These are phyloP conservation scores for Temnothorax longispinosus DNA, from an alignment of 1,140 invertebrate genomes.

Conservation along the genomic window DNA sequence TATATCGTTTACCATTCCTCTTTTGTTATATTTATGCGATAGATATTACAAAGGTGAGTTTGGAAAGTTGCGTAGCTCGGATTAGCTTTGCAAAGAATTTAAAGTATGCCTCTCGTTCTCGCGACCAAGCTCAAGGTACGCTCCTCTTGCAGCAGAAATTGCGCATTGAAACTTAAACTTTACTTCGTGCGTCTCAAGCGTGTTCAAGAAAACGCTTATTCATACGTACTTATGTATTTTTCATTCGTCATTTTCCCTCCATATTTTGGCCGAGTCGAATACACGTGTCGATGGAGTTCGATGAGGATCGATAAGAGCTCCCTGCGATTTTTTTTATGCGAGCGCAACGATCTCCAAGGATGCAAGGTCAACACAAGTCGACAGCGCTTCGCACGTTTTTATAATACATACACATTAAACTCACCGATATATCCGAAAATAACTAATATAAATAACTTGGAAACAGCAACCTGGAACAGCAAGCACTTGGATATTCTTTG, in stretches of 20 bases:
- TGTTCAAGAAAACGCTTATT: not conserved
- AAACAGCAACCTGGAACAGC: not conserved
- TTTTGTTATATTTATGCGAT: not conserved
- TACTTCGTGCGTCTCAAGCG: not conserved
- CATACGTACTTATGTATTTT: not conserved
- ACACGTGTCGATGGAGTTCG: not conserved
- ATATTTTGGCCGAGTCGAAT: not conserved
- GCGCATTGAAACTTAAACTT: conserved; percentile 1
- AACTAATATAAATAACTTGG: conserved; percentile 7
- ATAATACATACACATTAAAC: not conserved
- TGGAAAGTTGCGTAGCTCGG: conserved; percentile 4
- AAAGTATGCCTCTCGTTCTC: conserved; percentile 1
- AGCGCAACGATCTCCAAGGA: not conserved
- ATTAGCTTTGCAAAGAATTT: conserved; percentile 36
- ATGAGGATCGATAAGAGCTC: not conserved
- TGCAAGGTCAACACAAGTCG: not conserved
- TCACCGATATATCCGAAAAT: not conserved
- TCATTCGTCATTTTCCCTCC: not conserved
- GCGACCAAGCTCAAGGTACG: not conserved
- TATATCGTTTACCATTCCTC: not conserved
- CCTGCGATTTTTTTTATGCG: not conserved
- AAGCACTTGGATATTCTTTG: not conserved
- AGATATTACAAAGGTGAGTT: not conserved
- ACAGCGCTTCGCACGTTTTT: conserved; percentile 2
- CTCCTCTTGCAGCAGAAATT: not conserved